Percentiles rank a stretch among this genome's conserved stretches.
Evolutionary conservation across 2,888 invertebrate genomes (phyloP).

Genomic region (Folsomia candida): DNA sequence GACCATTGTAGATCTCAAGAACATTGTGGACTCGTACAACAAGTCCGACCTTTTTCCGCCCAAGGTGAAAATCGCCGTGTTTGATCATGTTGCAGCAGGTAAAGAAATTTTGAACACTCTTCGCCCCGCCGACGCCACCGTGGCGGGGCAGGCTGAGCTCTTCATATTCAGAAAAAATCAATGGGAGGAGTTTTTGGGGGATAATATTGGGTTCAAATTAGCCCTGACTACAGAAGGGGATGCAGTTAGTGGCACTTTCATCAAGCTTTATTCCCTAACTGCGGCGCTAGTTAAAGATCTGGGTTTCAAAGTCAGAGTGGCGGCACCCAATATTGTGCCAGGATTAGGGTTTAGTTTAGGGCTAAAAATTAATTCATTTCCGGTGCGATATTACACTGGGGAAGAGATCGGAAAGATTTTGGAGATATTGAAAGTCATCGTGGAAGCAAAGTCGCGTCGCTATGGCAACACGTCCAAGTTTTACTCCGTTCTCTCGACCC

Average conservation of each 20-base stretch:
- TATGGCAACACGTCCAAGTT: background rate
- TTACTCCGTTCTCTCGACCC: background rate
- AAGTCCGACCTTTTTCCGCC: background rate
- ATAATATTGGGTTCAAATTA: background rate
- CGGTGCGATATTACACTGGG: background rate
- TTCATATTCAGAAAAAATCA: background rate
- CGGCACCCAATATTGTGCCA: background rate
- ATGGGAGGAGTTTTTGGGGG: background rate
- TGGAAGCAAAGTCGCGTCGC: background rate
- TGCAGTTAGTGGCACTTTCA: background rate
- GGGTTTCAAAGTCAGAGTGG: background rate
- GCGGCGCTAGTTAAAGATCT: background rate
- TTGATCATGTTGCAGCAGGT: background rate
- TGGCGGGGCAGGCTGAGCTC: background rate
- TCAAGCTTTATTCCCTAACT: background rate
- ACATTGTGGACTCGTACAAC: background rate
- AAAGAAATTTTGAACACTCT: background rate
- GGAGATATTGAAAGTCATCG: background rate
- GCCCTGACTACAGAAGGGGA: background rate
- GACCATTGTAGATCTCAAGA: background rate
- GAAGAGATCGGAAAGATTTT: background rate
- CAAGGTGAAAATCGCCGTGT: background rate
- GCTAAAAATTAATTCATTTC: background rate
- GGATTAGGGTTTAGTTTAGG: background rate
- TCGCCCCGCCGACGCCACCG: background rate